Base-by-base conservation (phyloP, 1,140 invertebrate species). In the Elysia chlorotica region DNA sequence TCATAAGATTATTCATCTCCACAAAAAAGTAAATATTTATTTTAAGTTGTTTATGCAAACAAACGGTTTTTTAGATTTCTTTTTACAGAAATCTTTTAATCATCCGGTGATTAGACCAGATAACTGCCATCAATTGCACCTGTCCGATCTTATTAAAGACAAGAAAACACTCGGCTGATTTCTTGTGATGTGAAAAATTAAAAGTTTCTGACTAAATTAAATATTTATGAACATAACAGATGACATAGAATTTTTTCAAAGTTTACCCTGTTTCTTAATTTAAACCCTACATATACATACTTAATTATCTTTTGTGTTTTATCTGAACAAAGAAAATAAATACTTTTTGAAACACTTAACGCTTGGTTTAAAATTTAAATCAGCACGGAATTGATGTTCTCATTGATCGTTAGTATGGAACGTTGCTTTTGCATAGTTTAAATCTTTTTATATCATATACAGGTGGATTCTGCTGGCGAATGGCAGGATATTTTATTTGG, bases 401-500 rank as follows among this genome's bases (percentile, higher is more conserved):
- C n/a, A n/a, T n/a, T n/a, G n/a, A n/a, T n/a, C n/a, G n/a, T n/a
- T n/a, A n/a, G n/a, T n/a, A n/a, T n/a, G n/a, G n/a, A n/a, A n/a
- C n/a, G n/a, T n/a, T n/a, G n/a, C n/a, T n/a, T n/a, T n/a, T n/a
- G n/a, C n/a, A n/a, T 63, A 63, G 19, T 59, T 59, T 6, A 30
- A 14, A 63, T 72, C 53, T 25, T 65, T 25, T 53, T 72, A 48
- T 30, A 59, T 73, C 56, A 74, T 62, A 79, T 78, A 30, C 74
- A 85, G 84, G 76, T 21, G 61, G 62, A 3, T 84, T 81, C 59
- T 84, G 85, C 65, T 77, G 76, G 72, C 79, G 71, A 48, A 79
- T 86, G 82, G 79, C 81, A 14, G 67, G 63, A 28, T 86, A 85
- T 74, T 85, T 83, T 67, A 65, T 86, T 0, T 86, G 85, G 85